Conservation (phyloP, 2,797 vertebrate species). For the Channallabes apus region DNA sequence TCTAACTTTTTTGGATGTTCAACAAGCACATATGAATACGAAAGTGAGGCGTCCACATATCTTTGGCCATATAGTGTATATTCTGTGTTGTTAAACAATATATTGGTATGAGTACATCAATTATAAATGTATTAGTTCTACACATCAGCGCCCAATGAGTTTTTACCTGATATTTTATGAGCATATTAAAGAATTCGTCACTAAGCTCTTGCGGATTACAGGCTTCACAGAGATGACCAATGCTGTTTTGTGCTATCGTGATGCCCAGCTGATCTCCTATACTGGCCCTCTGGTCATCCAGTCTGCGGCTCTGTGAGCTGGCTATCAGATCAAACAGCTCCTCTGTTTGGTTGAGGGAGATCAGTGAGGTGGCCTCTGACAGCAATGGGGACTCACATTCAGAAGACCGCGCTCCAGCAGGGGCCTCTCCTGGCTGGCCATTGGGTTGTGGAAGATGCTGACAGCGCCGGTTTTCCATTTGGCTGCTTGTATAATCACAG, state of each 20-base stretch:
- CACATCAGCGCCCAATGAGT: background rate
- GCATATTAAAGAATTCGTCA: conserved; percentile 92
- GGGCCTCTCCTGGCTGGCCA: conserved; percentile 59
- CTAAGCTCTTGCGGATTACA: conserved; percentile 71
- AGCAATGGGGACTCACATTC: conserved; percentile 38
- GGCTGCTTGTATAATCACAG: conserved; percentile 77
- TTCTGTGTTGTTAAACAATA: background rate
- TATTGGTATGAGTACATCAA: background rate
- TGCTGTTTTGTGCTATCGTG: conserved; percentile 79
- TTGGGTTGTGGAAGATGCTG: conserved; percentile 71
- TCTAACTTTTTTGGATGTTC: background rate
- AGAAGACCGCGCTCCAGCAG: conserved; percentile 59
- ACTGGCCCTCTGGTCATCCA: conserved; percentile 89
- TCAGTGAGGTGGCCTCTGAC: conserved; percentile 72
- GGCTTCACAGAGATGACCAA: conserved; percentile 73
- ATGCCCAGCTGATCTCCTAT: conserved; percentile 82
- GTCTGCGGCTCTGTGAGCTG: conserved; percentile 86
- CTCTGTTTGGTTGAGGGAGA: conserved; percentile 82
- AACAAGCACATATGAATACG: background rate
- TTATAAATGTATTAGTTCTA: background rate
- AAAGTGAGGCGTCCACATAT: background rate
- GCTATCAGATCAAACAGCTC: conserved; percentile 89
- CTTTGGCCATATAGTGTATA: background rate
- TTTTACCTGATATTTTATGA: conserved; percentile 89
- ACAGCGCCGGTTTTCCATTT: conserved; percentile 86